A percentile compares a stretch with the other conserved stretches of the same genome.
Evolutionary conservation across 2,888 invertebrate genomes (phyloP).

Genomic region (Ceraclea dissimilis): DNA sequence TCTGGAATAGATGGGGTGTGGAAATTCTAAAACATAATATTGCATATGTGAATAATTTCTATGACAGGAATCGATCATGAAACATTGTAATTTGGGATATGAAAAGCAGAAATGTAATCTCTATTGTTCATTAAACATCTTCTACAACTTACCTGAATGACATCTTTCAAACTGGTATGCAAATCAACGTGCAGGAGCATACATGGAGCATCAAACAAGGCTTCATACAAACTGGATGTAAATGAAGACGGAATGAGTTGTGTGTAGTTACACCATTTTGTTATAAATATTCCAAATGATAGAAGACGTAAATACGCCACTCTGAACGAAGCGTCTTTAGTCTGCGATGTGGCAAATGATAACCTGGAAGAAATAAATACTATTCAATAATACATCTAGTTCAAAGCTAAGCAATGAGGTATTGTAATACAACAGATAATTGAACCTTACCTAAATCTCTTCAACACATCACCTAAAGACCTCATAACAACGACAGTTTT

Average conservation of each 20-base stretch:
- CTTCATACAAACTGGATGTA: slow-evolving; percentile 15
- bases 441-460: slow-evolving; percentile 44
- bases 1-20: slow-evolving; percentile 24
- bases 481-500: slow-evolving; percentile 49
- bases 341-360: neutral
- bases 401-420: no score
- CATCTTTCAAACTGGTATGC: slow-evolving; percentile 37
- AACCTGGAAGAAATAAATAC: slow-evolving; percentile 14
- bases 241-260: slow-evolving; percentile 18
- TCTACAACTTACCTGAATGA: slow-evolving; percentile 36
- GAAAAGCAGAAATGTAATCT: no score
- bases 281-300: slow-evolving; percentile 35
- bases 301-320: slow-evolving; percentile 42
- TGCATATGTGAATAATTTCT: no score
- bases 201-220: slow-evolving; percentile 30
- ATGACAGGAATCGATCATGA: no score
- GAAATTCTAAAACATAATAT: slow-evolving; percentile 36
- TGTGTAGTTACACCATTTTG: slow-evolving; percentile 35
- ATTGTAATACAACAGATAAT: no score
- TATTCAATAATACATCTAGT: neutral
- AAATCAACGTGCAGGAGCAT: slow-evolving; percentile 39
- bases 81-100: no score
- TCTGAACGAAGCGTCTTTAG: slow-evolving; percentile 29
- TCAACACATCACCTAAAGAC: slow-evolving; percentile 50
- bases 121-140: no score